Conservation (phyloP, 2,797 vertebrate genomes). For the Sebastes ruberrimus region DNA sequence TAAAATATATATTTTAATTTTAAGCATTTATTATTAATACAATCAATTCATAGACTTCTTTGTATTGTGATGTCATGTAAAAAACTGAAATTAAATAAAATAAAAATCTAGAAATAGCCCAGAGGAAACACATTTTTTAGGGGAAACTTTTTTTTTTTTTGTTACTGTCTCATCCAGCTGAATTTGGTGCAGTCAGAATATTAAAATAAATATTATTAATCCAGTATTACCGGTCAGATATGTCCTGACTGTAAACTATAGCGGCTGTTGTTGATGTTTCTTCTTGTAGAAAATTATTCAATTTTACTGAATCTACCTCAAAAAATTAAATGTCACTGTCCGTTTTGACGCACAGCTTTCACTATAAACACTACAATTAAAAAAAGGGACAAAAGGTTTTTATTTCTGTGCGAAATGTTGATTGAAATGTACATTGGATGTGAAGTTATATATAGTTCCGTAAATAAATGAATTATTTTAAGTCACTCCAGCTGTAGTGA, state of each 20-base stretch:
- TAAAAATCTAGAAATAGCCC: background rate
- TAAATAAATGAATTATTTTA: constrained; percentile 77
- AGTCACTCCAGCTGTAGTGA: constrained; percentile 19
- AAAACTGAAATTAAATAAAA: background rate
- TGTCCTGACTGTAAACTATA: background rate
- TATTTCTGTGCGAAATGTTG: constrained; percentile 34
- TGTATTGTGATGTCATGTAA: background rate
- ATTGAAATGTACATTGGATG: constrained; percentile 62
- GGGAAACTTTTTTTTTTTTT: background rate
- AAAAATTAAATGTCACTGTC: constrained; percentile 55
- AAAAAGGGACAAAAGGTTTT: background rate
- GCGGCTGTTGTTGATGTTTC: constrained; percentile 24
- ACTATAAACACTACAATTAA: background rate
- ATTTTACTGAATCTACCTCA: constrained; percentile 78
- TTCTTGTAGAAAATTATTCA: constrained; percentile 3
- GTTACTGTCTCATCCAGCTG: background rate
- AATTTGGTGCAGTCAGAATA: background rate
- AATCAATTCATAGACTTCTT: background rate
- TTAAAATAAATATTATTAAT: background rate
- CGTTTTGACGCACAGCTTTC: constrained; percentile 37
- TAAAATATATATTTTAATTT: background rate
- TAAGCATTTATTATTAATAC: background rate
- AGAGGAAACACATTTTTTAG: background rate
- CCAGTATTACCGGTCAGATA: background rate
- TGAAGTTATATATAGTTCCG: constrained; percentile 67